These are phyloP conservation scores for Phortica okadai DNA, from an alignment of 2,888 invertebrate genomes.

Conservation along the genomic window DNA sequence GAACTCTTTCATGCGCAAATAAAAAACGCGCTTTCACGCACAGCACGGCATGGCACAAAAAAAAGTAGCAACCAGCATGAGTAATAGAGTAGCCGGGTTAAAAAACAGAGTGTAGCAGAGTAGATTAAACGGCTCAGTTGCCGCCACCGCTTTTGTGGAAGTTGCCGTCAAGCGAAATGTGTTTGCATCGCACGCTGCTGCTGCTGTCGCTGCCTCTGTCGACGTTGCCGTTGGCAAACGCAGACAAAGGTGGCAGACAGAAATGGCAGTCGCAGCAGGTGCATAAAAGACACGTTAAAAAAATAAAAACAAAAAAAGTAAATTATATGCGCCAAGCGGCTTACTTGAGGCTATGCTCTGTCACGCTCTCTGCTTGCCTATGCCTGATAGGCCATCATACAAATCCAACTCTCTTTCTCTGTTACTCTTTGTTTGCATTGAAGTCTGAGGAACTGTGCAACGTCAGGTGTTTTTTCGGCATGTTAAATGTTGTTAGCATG, in stretches of 20 bases:
- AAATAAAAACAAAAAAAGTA: neutral
- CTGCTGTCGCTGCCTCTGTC: neutral
- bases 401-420: constrained; percentile 18
- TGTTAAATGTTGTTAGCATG: neutral
- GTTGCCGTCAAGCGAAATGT: constrained; percentile 15
- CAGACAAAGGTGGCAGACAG: neutral
- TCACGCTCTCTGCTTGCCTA: constrained; percentile 12
- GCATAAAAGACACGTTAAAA: neutral
- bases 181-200: constrained; percentile 10
- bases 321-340: neutral
- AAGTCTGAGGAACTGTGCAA: constrained; percentile 20
- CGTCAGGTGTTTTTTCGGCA: constrained; percentile 37
- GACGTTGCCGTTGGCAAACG: neutral
- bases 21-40: neutral
- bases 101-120: neutral
- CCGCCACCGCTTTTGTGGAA: neutral
- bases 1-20: neutral
- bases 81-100: neutral
- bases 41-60: neutral
- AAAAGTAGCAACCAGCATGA: neutral
- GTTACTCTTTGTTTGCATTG: constrained; percentile 4
- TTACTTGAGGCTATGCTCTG: neutral
- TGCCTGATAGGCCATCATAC: neutral
- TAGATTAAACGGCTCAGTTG: neutral
- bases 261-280: neutral